Conservation (phyloP, 2,797 vertebrate species). For the Paguma larvata region DNA sequence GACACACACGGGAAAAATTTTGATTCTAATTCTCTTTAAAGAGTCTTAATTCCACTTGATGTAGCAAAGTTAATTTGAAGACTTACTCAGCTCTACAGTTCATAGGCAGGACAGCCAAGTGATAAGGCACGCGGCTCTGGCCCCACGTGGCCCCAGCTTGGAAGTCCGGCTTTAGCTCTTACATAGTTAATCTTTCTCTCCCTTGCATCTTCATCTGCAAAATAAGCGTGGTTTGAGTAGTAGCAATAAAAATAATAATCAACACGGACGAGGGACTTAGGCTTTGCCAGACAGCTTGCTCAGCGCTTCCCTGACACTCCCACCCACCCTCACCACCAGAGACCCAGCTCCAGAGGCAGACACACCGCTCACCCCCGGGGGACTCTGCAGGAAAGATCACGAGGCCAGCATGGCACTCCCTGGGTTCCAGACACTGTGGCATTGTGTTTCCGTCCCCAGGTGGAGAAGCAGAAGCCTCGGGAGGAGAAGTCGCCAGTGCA, state of each 20-base stretch:
- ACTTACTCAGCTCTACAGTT: neutral
- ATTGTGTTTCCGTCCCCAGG: neutral
- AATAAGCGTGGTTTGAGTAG: neutral
- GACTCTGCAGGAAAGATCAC: rapidly evolving
- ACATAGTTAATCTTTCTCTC: neutral
- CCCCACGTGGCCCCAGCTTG: rapidly evolving
- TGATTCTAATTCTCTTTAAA: neutral
- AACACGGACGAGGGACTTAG: neutral
- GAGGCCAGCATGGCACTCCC: neutral
- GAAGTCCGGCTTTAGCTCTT: neutral
- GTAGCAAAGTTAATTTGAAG: neutral
- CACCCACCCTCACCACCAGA: rapidly evolving
- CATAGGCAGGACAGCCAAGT: neutral
- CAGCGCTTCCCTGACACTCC: rapidly evolving
- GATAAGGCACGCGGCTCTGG: neutral
- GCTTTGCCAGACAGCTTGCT: neutral
- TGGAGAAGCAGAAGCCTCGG: neutral
- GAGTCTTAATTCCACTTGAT: neutral
- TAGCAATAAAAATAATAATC: neutral
- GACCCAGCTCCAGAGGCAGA: neutral
- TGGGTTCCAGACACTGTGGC: neutral
- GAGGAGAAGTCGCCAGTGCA: neutral
- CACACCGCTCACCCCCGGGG: neutral
- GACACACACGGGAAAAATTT: no score
- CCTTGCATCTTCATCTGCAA: neutral